These are phyloP conservation scores for Drosophila tropicalis DNA, from an alignment of 1,140 invertebrate genomes.

Conservation along the genomic window DNA sequence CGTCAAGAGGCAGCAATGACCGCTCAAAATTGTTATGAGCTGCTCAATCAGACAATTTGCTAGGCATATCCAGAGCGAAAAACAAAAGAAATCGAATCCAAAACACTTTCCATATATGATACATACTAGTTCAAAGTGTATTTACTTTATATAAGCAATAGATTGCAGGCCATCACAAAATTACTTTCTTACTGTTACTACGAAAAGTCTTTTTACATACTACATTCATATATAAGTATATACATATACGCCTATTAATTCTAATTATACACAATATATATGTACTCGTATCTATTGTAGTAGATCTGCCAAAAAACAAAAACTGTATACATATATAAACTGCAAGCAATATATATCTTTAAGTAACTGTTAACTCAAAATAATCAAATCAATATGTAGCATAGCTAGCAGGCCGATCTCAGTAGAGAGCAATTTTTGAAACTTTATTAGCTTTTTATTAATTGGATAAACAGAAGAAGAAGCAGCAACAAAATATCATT, in stretches of 20 bases:
- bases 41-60: constrained; percentile 82
- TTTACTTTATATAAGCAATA: constrained; percentile 75
- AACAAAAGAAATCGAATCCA: constrained; percentile 16
- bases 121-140: constrained; percentile 43
- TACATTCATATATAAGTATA: constrained; percentile 37
- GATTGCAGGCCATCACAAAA: constrained; percentile 67
- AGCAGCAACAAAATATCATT: constrained; percentile 56
- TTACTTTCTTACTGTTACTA: constrained; percentile 67
- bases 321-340: constrained; percentile 35
- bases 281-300: constrained; percentile 15
- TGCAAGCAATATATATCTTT: constrained; percentile 49
- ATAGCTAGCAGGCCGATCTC: constrained; percentile 20
- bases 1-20: constrained; percentile 64
- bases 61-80: constrained; percentile 46
- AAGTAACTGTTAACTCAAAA: constrained; percentile 34
- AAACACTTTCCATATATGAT: constrained; percentile 27
- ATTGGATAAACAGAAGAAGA: constrained; percentile 39
- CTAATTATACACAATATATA: constrained; percentile 31
- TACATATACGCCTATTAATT: constrained; percentile 47
- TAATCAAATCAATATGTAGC: constrained; percentile 26
- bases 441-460: constrained; percentile 64
- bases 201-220: constrained; percentile 54
- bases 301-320: constrained; percentile 48
- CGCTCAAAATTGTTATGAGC: constrained; percentile 71
- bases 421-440: constrained; percentile 46